Evolutionary conservation across 2,113 vertebrate genomes (phyloP), one percentile per base, ranked within the genome.

Genomic region (Nipponia nippon): DNA sequence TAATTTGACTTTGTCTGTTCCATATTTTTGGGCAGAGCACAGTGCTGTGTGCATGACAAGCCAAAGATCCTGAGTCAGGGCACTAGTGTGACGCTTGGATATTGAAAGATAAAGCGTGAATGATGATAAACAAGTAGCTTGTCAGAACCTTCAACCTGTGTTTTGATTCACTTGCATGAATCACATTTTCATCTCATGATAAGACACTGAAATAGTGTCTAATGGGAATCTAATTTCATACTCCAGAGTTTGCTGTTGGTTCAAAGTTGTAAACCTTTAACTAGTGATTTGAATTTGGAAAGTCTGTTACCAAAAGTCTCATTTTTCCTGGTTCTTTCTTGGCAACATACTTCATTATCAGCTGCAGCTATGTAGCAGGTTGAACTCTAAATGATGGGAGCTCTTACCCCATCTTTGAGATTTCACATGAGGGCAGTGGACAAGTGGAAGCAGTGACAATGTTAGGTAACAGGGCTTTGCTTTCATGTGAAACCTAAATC

Each of bases 21-120:
- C 1, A 0, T 65, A 0, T 17, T 84, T 80, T 67, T 18, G 52
- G 71, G 40, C 22, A 9, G 19, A 34, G 55, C 40, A 3, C 21
- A 19, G 55, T 10, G 46, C 32, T 8, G 21, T 70, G 79, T 17
- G 20, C 2, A 1, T 65, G 40, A 53, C 29, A 55, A 15, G 61
- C 72, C n/a, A 32, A 5, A 36, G 61, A 15, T 67, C 52, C 44
- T 46, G 73, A 66, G 53, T 34, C 49, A 80, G 62, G 38, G 25
- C 0, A 0, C n/a, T 13, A 10, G n/a, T 19, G 71, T 26, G 38
- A 14, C 8, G 0, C 17, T 72, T 22, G 36, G 7, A 1, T 69
- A 22, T 44, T 65, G 29, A 50, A 55, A 25, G 55, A 6, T 66
- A 62, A 52, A 71, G 7, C 1, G 0, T 47, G 27, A 82, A 40